Conservation (phyloP, 2,888 invertebrate genomes). For the Heterodera filipjevi region DNA sequence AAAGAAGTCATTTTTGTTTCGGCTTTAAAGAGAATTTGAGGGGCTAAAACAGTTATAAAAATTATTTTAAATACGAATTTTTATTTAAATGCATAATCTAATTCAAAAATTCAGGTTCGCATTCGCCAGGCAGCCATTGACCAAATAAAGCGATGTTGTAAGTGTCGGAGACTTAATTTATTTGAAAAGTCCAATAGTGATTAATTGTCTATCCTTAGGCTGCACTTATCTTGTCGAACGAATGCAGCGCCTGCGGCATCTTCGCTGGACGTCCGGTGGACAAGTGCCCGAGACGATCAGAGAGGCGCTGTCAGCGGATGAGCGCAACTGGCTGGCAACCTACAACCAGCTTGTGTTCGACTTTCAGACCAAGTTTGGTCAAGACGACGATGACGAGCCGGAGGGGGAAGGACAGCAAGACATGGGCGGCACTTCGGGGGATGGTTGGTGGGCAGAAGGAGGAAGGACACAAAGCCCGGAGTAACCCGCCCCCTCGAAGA, state of each 20-base stretch:
- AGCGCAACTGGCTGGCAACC: conserved; percentile 82
- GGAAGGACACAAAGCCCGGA: not conserved
- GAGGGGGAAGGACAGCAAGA: conserved; percentile 46
- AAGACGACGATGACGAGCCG: conserved; percentile 69
- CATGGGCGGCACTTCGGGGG: not conserved
- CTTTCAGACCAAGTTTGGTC: conserved; percentile 87
- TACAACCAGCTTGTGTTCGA: conserved; percentile 78
- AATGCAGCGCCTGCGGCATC: conserved; percentile 78
- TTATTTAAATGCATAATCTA: no score
- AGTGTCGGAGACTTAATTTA: not conserved
- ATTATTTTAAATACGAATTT: no score
- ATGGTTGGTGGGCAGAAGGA: not conserved
- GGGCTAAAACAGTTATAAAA: no score
- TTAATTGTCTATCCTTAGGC: not conserved
- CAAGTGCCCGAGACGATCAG: conserved; percentile 75
- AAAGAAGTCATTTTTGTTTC: no score
- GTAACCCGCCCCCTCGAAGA: no score
- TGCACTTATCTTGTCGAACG: conserved; percentile 77
- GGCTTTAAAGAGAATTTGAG: no score
- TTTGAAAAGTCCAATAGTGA: no score
- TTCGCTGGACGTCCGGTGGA: conserved; percentile 94
- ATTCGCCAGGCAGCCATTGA: conserved; percentile 82
- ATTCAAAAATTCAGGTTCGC: conserved; percentile 16
- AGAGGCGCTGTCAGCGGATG: conserved; percentile 57
- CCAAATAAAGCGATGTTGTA: conserved; percentile 84